Base-by-base conservation (phyloP, 2,797 vertebrate genomes). In the Anabas testudineus region DNA sequence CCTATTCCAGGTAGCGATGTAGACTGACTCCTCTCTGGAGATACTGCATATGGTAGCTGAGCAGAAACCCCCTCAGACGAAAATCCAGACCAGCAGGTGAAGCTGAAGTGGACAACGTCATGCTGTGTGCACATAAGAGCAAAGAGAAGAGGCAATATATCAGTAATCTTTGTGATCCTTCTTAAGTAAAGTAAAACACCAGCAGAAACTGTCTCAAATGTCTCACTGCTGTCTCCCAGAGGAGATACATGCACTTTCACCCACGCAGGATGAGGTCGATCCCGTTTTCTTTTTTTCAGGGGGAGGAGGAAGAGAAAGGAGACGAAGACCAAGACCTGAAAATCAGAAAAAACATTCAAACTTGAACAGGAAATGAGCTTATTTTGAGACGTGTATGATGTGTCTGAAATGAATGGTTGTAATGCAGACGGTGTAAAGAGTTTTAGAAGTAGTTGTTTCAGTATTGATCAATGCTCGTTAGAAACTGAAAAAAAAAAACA, bases 11-110 rank as follows among this genome's bases (percentile, higher is more conserved):
- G 61, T 74, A 67, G 49, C 80, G 56, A 59, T 80, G 66, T 63
- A 76, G 72, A 48, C 68, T 56, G 71, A 67, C 51, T 67, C 41
- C 56, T 61, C 74, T 70, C 80, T 48, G 66, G 82, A 55, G 82
- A 80, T 43, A 15, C 72, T 48, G 37, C 63, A 82, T 68, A 71
- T 46, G 74, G 59, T 32, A 32, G 32, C 56, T 12, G 1, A 48
- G 55, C 3, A 41, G 58, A 73, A 71, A 65, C 80, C 72, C 62
- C 56, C 76, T 56, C 57, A 32, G 47, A 58, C 37, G 36, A 74
- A 69, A 42, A 15, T 82, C 10, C 19, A 4, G 24, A 52, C 15
- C 2, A 68, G 61, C 32, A 18, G 48, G 19, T 6, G 28, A 36
- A 13, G 19, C 45, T 21, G 49, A 53, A 67, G 66, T 30, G 19